phyloP scores from a whole-genome alignment of 1,140 invertebrate species.

The Antheraea pernyi region DNA sequence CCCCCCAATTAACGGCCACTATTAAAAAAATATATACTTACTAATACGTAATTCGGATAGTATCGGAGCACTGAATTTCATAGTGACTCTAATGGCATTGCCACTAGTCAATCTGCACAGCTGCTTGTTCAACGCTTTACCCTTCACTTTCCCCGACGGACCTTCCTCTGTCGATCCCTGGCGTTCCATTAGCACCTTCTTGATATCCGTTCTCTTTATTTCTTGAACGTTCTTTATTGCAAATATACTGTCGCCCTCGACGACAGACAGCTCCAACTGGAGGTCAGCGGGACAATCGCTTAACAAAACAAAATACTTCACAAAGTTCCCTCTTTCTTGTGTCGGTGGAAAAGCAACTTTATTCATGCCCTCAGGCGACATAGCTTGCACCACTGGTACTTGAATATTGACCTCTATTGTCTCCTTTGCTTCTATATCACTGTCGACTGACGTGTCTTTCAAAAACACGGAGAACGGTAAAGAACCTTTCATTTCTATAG shows the following conservation, averaged over 20 bases:
- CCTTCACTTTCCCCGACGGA: slow-evolving; percentile 29
- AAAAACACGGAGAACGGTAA: slow-evolving; percentile 51
- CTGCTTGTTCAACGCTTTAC: slow-evolving; percentile 49
- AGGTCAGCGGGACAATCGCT: slow-evolving; percentile 61
- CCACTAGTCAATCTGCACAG: slow-evolving; percentile 56
- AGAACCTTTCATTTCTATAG: slow-evolving; percentile 46
- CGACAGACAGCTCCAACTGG: slow-evolving; percentile 52
- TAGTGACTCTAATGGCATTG: slow-evolving; percentile 59
- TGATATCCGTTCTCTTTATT: slow-evolving; percentile 59
- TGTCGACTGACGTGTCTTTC: slow-evolving; percentile 58
- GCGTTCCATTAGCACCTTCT: slow-evolving; percentile 54
- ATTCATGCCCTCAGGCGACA: slow-evolving; percentile 62
- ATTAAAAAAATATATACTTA: slow-evolving; percentile 30
- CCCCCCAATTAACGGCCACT: background rate
- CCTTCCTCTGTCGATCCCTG: slow-evolving; percentile 38
- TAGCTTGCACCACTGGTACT: slow-evolving; percentile 60
- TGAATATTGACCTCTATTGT: slow-evolving; percentile 49
- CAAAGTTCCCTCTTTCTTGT: slow-evolving; percentile 44
- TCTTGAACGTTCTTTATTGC: slow-evolving; percentile 61
- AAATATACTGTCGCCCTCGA: slow-evolving; percentile 53
- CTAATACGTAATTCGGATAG: slow-evolving; percentile 46
- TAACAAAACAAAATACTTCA: slow-evolving; percentile 56
- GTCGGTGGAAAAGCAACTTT: slow-evolving; percentile 51
- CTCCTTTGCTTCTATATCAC: slow-evolving; percentile 47
- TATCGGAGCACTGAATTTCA: slow-evolving; percentile 54